Evolutionary conservation across 1,140 invertebrate genomes (phyloP), one percentile per base, ranked within the genome.

Genomic region (Paraescarpia echinospica): DNA sequence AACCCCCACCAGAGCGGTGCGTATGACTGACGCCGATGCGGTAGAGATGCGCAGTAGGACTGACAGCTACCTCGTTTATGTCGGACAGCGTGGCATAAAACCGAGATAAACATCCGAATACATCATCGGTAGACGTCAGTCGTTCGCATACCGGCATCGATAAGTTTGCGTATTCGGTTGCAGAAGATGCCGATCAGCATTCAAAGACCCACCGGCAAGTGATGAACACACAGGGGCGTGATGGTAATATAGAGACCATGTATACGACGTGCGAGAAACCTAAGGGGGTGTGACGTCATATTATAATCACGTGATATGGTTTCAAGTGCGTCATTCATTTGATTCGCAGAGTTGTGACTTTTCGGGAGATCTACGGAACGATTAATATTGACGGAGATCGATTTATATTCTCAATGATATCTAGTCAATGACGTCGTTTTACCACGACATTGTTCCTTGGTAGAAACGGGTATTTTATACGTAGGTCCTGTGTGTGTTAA

Each of bases 81-180:
- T 77, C 12, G 18, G 22, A 77, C 59, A 27, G 59, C 59, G 59
- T 77, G 59, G 59, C 14, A 0, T 77, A 77, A 18, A 77, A 77
- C 59, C 59, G 59, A 77, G 59, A 77, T 27, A 77, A 77, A 77
- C 59, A 77, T 77, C 59, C 59, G 59, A 27, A 77, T 77, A 77
- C 59, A 77, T 77, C 59, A 77, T 77, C 59, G 14, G 59, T 27
- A 77, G 59, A 77, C 59, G 59, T 77, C 59, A 77, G 59, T 77
- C 59, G 59, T 27, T 77, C 59, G 4, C 59, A 77, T 77, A 27
- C 59, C 59, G 4, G 4, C 59, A 77, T 31, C 59, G 59, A 77
- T 77, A 77, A 77, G 59, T 77, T 77, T 77, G 59, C 59, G 59
- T 77, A 77, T 77, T 77, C 59, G 59, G 27, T 77, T 77, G 59